phyloP scores from a whole-genome alignment of 2,113 vertebrate genomes.

The Grus americana region DNA sequence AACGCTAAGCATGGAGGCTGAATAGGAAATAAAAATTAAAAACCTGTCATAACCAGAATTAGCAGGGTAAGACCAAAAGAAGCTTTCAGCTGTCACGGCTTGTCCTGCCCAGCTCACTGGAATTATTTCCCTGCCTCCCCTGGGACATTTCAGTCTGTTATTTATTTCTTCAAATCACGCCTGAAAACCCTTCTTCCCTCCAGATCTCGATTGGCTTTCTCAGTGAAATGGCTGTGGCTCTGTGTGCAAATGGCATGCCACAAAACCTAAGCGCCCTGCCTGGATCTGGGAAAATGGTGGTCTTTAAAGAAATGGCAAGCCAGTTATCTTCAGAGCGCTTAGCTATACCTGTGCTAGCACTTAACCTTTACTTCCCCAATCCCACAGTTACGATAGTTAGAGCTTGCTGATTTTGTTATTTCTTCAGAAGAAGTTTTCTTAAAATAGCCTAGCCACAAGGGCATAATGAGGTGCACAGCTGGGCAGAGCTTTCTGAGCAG shows the following conservation, averaged over 20 bases:
- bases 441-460: conserved; percentile 62
- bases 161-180: conserved; percentile 25
- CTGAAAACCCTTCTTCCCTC: conserved; percentile 11
- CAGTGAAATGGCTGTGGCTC: neutral
- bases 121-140: neutral
- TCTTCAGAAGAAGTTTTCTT: conserved; percentile 48
- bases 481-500: conserved; percentile 39
- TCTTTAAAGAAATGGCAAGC: conserved; percentile 23
- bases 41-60: neutral
- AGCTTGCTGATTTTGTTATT: conserved; percentile 55
- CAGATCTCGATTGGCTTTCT: neutral
- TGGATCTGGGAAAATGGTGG: neutral
- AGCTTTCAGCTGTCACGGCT: neutral
- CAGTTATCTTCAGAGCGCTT: conserved; percentile 5
- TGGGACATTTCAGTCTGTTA: neutral
- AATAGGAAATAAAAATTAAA: neutral
- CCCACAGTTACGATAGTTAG: conserved; percentile 39
- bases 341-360: conserved; percentile 31
- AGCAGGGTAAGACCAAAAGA: neutral
- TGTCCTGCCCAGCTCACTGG: neutral
- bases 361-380: conserved; percentile 8
- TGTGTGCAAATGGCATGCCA: neutral
- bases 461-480: conserved; percentile 34
- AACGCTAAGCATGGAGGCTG: neutral
- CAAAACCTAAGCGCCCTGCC: conserved; percentile 24